These are phyloP conservation scores for Elymnias hypermnestra DNA, from an alignment of 1,140 invertebrate genomes.

Conservation along the genomic window DNA sequence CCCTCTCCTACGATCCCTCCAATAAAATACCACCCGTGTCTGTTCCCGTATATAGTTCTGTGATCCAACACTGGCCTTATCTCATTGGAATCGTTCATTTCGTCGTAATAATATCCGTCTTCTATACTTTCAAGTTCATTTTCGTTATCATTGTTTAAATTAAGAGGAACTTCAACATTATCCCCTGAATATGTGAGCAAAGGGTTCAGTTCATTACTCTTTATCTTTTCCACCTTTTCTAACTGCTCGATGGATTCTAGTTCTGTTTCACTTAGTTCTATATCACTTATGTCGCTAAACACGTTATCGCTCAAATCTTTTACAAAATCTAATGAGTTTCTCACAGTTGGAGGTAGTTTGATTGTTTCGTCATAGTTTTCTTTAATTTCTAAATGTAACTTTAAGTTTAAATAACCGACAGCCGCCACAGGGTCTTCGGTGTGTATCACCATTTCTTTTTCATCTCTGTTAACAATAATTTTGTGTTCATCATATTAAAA, in stretches of 20 bases:
- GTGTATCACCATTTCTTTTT: conserved; percentile 91
- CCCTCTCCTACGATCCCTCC: conserved; percentile 82
- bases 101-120: conserved; percentile 48
- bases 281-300: conserved; percentile 79
- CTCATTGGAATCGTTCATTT: conserved; percentile 39
- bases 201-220: conserved; percentile 63
- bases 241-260: conserved; percentile 77
- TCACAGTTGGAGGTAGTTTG: conserved; percentile 73
- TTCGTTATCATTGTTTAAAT: conserved; percentile 35
- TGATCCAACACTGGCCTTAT: conserved; percentile 56
- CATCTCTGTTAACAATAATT: conserved; percentile 80
- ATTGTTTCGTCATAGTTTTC: conserved; percentile 64
- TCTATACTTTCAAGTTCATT: conserved; percentile 45
- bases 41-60: conserved; percentile 78
- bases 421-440: conserved; percentile 94
- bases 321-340: conserved; percentile 77
- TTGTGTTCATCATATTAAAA: too few species aligned
- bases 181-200: conserved; percentile 59
- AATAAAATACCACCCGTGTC: conserved; percentile 88
- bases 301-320: conserved; percentile 78
- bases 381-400: conserved; percentile 86
- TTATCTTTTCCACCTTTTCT: conserved; percentile 64
- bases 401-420: conserved; percentile 94
- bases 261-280: conserved; percentile 78
- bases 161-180: conserved; percentile 34